Conservation (phyloP, 2,113 vertebrate species). For the Pagrus major region DNA sequence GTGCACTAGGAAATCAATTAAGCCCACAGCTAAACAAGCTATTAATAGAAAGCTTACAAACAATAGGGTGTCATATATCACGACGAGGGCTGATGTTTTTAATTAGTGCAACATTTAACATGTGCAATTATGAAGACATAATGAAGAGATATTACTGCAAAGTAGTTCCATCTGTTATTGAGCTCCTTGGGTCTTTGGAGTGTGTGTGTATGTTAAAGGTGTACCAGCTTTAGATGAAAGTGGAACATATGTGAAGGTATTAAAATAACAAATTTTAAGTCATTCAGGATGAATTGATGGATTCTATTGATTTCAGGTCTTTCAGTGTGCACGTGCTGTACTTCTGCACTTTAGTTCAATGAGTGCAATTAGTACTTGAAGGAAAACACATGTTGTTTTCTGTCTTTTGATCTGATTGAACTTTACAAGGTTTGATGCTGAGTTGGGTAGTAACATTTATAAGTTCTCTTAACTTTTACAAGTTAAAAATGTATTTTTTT, state of each 20-base stretch:
- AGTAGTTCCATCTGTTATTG: neutral
- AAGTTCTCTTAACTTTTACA: too few relatives aligned
- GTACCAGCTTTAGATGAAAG: slow-evolving; percentile 3
- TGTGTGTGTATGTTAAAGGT: neutral
- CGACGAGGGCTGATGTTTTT: slow-evolving; percentile 47
- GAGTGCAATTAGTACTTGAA: too few relatives aligned
- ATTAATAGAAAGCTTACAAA: slow-evolving; percentile 74
- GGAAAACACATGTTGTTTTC: neutral
- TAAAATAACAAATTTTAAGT: neutral
- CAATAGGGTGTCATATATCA: slow-evolving; percentile 58
- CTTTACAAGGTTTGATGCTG: neutral
- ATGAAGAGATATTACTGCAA: slow-evolving; percentile 63
- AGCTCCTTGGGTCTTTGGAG: neutral
- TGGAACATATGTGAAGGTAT: neutral
- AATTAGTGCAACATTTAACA: slow-evolving; percentile 63
- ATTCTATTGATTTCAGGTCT: neutral
- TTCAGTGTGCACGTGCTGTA: neutral
- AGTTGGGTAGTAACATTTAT: too few relatives aligned
- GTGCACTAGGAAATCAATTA: slow-evolving; percentile 66
- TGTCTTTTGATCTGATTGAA: neutral
- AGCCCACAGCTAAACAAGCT: slow-evolving; percentile 53
- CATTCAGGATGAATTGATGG: neutral
- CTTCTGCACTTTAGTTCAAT: neutral
- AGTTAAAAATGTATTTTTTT: too few relatives aligned
- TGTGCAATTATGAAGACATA: slow-evolving; percentile 54